Percentiles rank a stretch among this genome's conserved stretches.
phyloP scores from a whole-genome alignment of 2,888 invertebrate species.

The Acronicta alni region DNA sequence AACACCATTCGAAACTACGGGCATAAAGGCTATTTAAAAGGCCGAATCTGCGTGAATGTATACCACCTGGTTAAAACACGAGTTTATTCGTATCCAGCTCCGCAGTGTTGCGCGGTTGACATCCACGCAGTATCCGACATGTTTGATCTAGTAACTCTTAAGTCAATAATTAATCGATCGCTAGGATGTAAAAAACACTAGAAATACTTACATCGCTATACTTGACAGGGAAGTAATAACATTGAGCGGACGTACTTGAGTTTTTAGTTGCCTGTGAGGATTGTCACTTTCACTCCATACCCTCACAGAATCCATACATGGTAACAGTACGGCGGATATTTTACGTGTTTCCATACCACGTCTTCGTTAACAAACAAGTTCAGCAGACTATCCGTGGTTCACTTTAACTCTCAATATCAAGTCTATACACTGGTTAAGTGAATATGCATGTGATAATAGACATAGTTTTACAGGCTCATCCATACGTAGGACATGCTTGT shows the following conservation, averaged over 20 bases:
- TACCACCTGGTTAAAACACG: not conserved
- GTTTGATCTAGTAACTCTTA: not conserved
- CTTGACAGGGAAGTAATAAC: conserved; percentile 27
- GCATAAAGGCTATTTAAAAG: not conserved
- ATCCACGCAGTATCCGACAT: not conserved
- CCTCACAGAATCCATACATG: not conserved
- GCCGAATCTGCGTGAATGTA: not conserved
- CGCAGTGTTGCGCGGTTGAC: not conserved
- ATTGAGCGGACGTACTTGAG: conserved; percentile 32
- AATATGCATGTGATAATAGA: not conserved
- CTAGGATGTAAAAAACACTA: conserved; percentile 39
- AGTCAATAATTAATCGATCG: conserved; percentile 2
- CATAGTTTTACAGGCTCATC: not conserved
- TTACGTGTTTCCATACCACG: too few relatives aligned
- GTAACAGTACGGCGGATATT: too few relatives aligned
- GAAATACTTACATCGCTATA: conserved; percentile 46
- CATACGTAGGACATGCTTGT: too few relatives aligned
- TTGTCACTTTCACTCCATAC: not conserved
- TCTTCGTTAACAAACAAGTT: too few relatives aligned
- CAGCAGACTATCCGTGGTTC: too few relatives aligned
- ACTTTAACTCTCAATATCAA: too few relatives aligned
- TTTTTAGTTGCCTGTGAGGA: conserved; percentile 2
- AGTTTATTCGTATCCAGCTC: too few relatives aligned
- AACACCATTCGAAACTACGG: not conserved
- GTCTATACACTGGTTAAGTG: too few relatives aligned